Conservation (phyloP, 2,888 invertebrate species). For the Calameuta filiformis region DNA sequence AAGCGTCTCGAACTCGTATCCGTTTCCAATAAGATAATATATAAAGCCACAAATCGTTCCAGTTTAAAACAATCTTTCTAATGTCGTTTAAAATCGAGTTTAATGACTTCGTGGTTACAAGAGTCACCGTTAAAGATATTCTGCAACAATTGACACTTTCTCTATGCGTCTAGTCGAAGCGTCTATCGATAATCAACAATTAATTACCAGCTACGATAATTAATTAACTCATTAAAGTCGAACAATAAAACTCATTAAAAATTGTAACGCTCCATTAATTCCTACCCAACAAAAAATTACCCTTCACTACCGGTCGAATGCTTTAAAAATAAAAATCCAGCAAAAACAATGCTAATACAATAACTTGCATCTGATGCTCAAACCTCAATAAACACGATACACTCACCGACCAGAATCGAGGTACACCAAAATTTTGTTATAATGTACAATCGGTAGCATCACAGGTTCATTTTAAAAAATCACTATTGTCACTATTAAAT, state of each 20-base stretch:
- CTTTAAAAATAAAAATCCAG: neutral
- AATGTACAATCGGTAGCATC: neutral
- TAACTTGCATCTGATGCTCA: neutral
- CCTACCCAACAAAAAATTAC: neutral
- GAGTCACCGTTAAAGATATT: neutral
- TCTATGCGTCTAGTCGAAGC: neutral
- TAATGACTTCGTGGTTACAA: neutral
- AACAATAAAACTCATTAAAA: neutral
- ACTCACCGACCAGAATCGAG: neutral
- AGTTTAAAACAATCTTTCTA: neutral
- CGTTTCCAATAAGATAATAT: neutral
- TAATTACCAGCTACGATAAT: neutral
- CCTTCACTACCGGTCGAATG: neutral
- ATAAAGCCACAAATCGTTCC: neutral
- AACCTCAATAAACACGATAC: neutral
- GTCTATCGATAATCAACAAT: neutral
- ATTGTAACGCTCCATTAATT: neutral
- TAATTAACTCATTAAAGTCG: neutral
- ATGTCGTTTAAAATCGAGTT: neutral
- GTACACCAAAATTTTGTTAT: neutral
- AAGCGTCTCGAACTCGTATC: neutral
- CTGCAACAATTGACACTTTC: neutral
- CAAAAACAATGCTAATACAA: neutral
- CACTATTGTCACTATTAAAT: neutral
- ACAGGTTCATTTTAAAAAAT: neutral